phyloP scores from a whole-genome alignment of 1,140 invertebrate species.

The Acromyrmex echinatior region DNA sequence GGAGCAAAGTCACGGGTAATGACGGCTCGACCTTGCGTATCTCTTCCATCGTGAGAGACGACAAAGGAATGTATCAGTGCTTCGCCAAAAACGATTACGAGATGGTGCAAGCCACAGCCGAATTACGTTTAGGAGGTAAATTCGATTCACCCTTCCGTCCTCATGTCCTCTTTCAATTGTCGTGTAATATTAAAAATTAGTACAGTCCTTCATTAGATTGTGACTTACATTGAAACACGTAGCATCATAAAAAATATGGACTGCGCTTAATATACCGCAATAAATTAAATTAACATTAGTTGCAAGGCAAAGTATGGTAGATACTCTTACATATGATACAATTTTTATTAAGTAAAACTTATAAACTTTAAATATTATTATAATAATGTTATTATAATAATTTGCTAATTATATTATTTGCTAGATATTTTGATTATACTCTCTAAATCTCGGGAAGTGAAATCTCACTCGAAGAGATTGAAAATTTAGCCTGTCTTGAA shows the following conservation, averaged over 20 bases:
- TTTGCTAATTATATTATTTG: no score
- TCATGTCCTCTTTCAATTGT: neutral
- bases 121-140: constrained; percentile 94
- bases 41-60: constrained; percentile 91
- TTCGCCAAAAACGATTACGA: constrained; percentile 94
- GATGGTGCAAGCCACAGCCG: constrained; percentile 93
- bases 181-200: neutral
- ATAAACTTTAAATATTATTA: neutral
- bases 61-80: constrained; percentile 96
- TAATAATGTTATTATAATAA: no score
- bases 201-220: neutral
- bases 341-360: neutral
- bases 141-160: neutral
- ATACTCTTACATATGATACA: neutral
- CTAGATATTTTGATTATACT: no score
- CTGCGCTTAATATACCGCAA: neutral
- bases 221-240: neutral
- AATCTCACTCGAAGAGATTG: no score
- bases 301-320: neutral
- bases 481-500: no score
- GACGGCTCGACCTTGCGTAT: constrained; percentile 86
- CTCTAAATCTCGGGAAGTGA: no score
- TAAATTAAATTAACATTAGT: neutral
- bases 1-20: constrained; percentile 82
- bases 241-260: neutral